Conservation (phyloP, 2,888 invertebrate species). For the Morpho deidamia region DNA sequence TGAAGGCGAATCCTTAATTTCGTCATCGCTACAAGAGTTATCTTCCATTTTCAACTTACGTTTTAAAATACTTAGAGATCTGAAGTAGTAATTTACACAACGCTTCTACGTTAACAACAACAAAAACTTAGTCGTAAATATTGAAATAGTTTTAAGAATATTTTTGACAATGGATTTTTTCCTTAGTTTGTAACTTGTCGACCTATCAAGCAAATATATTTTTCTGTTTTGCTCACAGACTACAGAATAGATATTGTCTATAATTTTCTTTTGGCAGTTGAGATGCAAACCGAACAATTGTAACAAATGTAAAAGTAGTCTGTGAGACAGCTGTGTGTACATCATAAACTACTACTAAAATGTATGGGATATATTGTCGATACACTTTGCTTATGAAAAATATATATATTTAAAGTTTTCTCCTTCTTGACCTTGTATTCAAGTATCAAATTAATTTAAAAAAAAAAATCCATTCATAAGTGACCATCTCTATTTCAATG, state of each 20-base stretch:
- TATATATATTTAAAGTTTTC: no score
- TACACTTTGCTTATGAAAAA: no score
- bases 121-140: slow-evolving; percentile 5
- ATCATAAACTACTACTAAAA: no score
- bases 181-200: background rate
- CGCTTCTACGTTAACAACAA: background rate
- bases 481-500: no score
- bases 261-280: background rate
- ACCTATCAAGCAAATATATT: slow-evolving; percentile 8
- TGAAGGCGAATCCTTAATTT: slow-evolving; percentile 49
- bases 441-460: no score
- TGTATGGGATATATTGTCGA: no score
- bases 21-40: slow-evolving; percentile 63
- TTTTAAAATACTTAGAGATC: slow-evolving; percentile 3
- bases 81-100: background rate
- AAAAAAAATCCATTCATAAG: no score
- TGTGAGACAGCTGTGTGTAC: no score
- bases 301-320: no score
- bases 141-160: background rate
- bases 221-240: slow-evolving; percentile 1
- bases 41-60: slow-evolving; percentile 57
- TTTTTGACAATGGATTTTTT: slow-evolving; percentile 8
- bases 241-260: background rate
- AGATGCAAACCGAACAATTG: no score
- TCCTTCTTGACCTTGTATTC: no score